Evolutionary conservation across 2,888 invertebrate species (phyloP).

Genomic region (Phlogophora meticulosa): DNA sequence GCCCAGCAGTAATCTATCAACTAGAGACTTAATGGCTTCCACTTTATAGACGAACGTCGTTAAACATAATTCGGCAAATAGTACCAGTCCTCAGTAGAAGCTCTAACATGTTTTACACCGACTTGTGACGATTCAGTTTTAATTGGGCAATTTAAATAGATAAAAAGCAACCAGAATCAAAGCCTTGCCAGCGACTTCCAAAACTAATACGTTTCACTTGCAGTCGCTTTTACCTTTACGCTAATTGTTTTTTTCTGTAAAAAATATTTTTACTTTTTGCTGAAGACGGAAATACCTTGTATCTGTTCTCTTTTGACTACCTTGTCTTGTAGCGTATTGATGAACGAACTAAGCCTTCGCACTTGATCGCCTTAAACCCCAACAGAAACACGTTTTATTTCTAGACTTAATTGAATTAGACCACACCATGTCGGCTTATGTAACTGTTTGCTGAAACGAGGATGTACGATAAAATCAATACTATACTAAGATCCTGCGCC

Average conservation of each 20-base stretch:
- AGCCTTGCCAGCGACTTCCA: no score
- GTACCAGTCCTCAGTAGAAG: background rate
- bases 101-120: background rate
- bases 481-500: background rate
- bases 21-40: background rate
- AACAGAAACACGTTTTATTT: constrained; percentile 23
- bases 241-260: no score
- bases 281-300: background rate
- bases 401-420: constrained; percentile 23
- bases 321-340: background rate
- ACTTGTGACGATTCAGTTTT: no score
- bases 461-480: constrained; percentile 28
- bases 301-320: background rate
- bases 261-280: background rate
- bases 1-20: background rate
- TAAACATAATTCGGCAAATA: background rate
- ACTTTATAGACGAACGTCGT: background rate
- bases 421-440: background rate
- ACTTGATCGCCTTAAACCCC: background rate
- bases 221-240: no score
- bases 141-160: no score
- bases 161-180: no score
- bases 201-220: no score
- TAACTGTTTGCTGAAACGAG: constrained; percentile 4
- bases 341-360: background rate